Evolutionary conservation across 2,113 vertebrate species (phyloP).

Genomic region (Onychostoma macrolepis): DNA sequence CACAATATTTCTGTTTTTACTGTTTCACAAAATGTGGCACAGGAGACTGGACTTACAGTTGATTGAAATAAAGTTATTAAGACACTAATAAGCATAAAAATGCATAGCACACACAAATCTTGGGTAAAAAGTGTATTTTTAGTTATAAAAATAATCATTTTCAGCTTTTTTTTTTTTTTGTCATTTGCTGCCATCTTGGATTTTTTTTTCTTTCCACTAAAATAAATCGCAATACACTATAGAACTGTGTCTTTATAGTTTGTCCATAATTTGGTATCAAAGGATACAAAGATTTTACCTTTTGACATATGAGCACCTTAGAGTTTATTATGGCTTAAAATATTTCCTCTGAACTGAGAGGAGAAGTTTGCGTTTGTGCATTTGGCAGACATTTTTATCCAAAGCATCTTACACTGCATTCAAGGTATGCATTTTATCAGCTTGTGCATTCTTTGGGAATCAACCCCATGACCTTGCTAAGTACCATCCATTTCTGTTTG

Average conservation of each 20-base stretch:
- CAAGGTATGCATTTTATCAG: neutral
- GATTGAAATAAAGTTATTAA: too few relatives aligned
- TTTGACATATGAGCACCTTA: neutral
- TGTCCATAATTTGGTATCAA: neutral
- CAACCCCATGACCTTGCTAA: neutral
- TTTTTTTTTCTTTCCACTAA: neutral
- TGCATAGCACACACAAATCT: too few relatives aligned
- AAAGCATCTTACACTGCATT: too few relatives aligned
- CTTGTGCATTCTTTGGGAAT: neutral
- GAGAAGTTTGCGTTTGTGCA: neutral
- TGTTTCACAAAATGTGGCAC: neutral
- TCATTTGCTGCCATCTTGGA: neutral
- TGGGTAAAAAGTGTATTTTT: neutral
- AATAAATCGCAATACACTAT: neutral
- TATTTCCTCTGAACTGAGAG: neutral
- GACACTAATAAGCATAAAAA: too few relatives aligned
- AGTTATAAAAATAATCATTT: neutral
- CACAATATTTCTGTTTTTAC: neutral
- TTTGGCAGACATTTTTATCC: too few relatives aligned
- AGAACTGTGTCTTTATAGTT: neutral
- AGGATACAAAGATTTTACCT: neutral
- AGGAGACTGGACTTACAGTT: too few relatives aligned
- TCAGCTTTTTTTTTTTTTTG: neutral
- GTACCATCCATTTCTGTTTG: neutral
- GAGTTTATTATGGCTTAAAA: neutral